phyloP scores from a whole-genome alignment of 2,797 vertebrate species.

The Epinephelus malabaricus region DNA sequence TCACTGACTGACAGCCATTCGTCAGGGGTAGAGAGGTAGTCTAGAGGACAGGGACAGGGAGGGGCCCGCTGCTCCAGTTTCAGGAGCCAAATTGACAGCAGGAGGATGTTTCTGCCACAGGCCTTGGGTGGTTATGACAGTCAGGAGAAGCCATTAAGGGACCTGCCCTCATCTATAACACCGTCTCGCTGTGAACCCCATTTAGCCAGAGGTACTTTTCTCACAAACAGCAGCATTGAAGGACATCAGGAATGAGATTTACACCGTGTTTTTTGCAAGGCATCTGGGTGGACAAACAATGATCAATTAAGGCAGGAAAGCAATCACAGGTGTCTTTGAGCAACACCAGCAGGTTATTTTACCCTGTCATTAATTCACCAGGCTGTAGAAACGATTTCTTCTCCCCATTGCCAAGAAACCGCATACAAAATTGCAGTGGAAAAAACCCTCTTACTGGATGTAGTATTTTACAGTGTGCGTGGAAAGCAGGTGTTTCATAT shows the following conservation, averaged over 20 bases:
- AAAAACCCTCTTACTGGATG: conserved; percentile 28
- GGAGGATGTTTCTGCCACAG: conserved; percentile 67
- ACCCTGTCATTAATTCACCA: conserved; percentile 42
- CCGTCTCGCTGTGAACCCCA: conserved; percentile 57
- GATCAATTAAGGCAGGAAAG: conserved; percentile 33
- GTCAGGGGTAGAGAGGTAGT: conserved; percentile 58
- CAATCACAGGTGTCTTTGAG: conserved; percentile 32
- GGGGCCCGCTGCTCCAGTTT: conserved; percentile 72
- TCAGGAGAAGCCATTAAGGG: conserved; percentile 66
- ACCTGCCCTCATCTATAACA: conserved; percentile 61
- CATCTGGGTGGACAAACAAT: conserved; percentile 37
- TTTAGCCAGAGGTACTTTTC: conserved; percentile 55
- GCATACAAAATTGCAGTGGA: conserved; percentile 10
- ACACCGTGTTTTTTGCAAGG: conserved; percentile 25
- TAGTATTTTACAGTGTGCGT: conserved; percentile 56
- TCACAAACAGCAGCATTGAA: conserved; percentile 49
- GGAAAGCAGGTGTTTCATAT: conserved; percentile 79
- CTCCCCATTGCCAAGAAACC: conserved; percentile 8
- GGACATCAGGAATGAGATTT: conserved; percentile 59
- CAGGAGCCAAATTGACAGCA: conserved; percentile 58
- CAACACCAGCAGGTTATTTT: conserved; percentile 14
- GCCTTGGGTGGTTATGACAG: conserved; percentile 70
- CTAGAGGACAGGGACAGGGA: conserved; percentile 69
- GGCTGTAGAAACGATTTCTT: conserved; percentile 15
- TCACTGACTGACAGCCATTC: conserved; percentile 57